A percentile compares a stretch with the other conserved stretches of the same genome.
phyloP scores from a whole-genome alignment of 2,113 vertebrate genomes.

The Rhynchomys soricoides region DNA sequence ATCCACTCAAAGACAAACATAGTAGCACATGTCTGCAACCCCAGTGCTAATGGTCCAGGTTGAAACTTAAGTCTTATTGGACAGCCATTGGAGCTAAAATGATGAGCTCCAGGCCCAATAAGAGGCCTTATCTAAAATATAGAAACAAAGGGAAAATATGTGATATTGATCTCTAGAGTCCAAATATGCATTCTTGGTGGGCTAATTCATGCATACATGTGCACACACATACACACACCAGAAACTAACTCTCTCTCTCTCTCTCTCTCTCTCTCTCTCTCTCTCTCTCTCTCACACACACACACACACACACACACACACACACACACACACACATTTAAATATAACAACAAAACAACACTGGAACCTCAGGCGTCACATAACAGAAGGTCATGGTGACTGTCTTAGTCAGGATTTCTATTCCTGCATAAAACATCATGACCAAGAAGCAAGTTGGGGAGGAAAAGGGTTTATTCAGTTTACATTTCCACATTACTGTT shows the following conservation, averaged over 20 bases:
- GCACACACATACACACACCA: neutral
- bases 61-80: neutral
- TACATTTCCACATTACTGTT: too few species aligned
- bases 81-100: neutral
- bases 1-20: neutral
- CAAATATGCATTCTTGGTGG: neutral
- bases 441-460: too few species aligned
- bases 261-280: too few species aligned
- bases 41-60: neutral
- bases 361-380: neutral
- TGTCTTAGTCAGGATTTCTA: too few species aligned
- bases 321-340: neutral
- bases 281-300: too few species aligned
- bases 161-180: neutral
- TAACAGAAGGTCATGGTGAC: fast-evolving
- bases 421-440: too few species aligned
- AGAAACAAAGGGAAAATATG: neutral
- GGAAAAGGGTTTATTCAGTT: too few species aligned
- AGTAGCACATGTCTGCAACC: neutral
- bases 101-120: neutral
- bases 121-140: neutral
- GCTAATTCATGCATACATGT: neutral
- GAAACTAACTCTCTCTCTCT: too few species aligned
- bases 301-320: neutral
- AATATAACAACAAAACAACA: neutral